Conservation (phyloP, 1,140 invertebrate species). For the Sogatella furcifera region DNA sequence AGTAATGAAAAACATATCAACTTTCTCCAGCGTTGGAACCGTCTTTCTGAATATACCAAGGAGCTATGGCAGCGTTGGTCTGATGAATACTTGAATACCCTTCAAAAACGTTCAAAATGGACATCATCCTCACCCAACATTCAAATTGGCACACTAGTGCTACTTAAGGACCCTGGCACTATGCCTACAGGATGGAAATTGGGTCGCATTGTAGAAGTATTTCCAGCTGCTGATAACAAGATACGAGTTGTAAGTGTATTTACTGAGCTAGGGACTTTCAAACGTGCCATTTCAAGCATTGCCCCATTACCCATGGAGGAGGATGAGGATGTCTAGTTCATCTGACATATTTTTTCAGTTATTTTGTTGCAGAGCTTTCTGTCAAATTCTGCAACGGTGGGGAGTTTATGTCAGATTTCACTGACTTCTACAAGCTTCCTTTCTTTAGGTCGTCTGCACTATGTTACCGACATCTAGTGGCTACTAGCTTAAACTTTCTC, state of each 20-base stretch:
- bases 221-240: slow-evolving; percentile 27
- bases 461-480: too few species aligned
- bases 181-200: slow-evolving; percentile 29
- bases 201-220: slow-evolving; percentile 22
- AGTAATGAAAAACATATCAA: slow-evolving; percentile 17
- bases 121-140: slow-evolving; percentile 11
- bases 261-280: slow-evolving; percentile 23
- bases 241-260: slow-evolving; percentile 25
- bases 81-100: slow-evolving; percentile 26
- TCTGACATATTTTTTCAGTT: too few species aligned
- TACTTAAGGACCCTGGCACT: slow-evolving; percentile 28
- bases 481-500: too few species aligned
- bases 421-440: too few species aligned
- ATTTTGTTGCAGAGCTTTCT: too few species aligned
- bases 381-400: too few species aligned
- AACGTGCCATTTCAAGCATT: slow-evolving; percentile 23
- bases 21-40: slow-evolving; percentile 18
- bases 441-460: too few species aligned
- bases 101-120: slow-evolving; percentile 27
- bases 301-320: slow-evolving; percentile 6
- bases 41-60: slow-evolving; percentile 22
- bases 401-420: too few species aligned
- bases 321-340: not conserved
- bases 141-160: slow-evolving; percentile 25
- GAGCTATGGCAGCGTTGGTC: slow-evolving; percentile 29